Evolutionary conservation across 2,113 vertebrate species (phyloP), one percentile per base, ranked within the genome.

Genomic region (Pseudorasbora parva): DNA sequence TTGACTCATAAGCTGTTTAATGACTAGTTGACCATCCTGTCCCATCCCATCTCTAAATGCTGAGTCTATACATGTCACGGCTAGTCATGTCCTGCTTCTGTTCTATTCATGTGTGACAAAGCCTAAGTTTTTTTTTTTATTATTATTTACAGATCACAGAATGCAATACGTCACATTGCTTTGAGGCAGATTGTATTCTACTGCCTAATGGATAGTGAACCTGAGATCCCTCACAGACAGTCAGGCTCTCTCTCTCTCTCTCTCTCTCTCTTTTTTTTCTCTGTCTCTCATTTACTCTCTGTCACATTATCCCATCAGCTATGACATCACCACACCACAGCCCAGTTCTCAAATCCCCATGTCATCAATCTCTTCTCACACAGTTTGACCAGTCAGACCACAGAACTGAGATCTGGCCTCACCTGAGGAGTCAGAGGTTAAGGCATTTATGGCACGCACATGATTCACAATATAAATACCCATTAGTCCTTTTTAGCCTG

Each of bases 311-410:
- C 71, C 84, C 74, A 85, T 85, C 76, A 62, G 60, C 72, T 47
- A 85, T 87, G 86, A 87, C 86, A 85, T 87, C 86, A 85, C 47
- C 80, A 76, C 60, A 81, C 81, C 74, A 72, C 81, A 87, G 71
- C 69, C 60, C 43, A 75, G 77, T 81, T 87, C 81, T 85, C 69
- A 21, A 83, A 80, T 87, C 80, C 75, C 86, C 60, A 14, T 76
- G 82, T 83, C 68, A 87, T 78, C 62, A 78, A 80, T 75, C 76
- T 30, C 47, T 73, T 60, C 41, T 81, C 62, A 25, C 27, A 75
- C n/a, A 66, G 78, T 77, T 66, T 47, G 62, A 66, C 82, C 56
- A 62, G 78, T 87, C 86, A 82, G 80, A 85, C 41, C 59, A 17
- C 41, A 72, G 51, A 15, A 33, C 15, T 64, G 75, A 11, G 80